phyloP scores from a whole-genome alignment of 1,140 invertebrate genomes.

The Planococcus citri region DNA sequence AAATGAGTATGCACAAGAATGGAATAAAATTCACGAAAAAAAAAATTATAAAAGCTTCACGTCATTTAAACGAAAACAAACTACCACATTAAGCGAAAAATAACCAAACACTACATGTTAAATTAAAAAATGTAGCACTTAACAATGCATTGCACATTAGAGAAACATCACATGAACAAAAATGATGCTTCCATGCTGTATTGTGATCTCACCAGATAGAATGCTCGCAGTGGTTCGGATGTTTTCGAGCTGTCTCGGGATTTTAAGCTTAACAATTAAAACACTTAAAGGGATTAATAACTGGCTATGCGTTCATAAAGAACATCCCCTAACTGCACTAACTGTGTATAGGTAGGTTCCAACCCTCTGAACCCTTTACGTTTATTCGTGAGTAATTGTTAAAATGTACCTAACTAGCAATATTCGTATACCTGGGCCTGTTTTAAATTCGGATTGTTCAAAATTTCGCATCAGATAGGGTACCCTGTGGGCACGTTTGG shows the following conservation, averaged over 20 bases:
- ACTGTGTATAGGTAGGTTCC: too few species aligned
- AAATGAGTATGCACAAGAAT: too few species aligned
- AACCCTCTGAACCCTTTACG: neutral
- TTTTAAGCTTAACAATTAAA: conserved; percentile 4
- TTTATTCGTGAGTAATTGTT: neutral
- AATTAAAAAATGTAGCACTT: neutral
- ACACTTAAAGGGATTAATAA: neutral
- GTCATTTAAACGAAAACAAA: too few species aligned
- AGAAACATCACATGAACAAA: conserved; percentile 13
- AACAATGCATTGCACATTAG: neutral
- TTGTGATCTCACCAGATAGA: neutral
- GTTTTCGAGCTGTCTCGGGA: conserved; percentile 12
- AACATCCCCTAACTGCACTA: neutral
- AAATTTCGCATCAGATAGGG: too few species aligned
- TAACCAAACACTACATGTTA: neutral
- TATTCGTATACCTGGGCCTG: too few species aligned
- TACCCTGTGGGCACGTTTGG: too few species aligned
- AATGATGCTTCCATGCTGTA: neutral
- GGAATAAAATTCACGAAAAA: too few species aligned
- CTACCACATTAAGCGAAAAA: neutral
- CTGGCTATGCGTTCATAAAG: neutral
- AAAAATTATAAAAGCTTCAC: too few species aligned
- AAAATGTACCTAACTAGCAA: neutral
- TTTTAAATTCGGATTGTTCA: too few species aligned
- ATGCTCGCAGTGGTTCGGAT: conserved; percentile 6